Base-by-base conservation (phyloP, 1,140 invertebrate species). In the Lasioglossum albipes region DNA sequence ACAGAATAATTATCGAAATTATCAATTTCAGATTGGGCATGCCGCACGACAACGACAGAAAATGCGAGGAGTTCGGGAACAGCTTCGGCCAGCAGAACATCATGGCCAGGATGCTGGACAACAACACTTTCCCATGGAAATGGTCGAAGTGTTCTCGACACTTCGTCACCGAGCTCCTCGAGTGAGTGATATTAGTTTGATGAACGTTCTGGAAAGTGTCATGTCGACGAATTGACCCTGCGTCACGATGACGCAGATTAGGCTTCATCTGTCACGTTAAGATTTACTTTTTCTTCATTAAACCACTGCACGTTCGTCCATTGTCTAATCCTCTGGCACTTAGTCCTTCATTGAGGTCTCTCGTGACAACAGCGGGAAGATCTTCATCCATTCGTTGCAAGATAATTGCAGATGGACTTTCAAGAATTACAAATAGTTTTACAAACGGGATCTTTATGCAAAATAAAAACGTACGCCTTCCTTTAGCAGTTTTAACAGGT, bases 121-220 rank as follows among this genome's bases (percentile, higher is more conserved):
- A 97, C 83, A 96, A 98, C 83, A 97, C 97, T 22, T 95, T 97
- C 91, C 97, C 97, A 0, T 99, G 97, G 96, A 95, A 96, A 73
- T 99, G 98, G 98, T 98, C 97, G 3, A 95, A 95, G 64, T 99
- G 98, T 92, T 98, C 97, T 42, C 94, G 96, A 75, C 95, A 97
- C 90, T 97, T 95, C 91, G 94, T 98, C 61, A 97, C 96, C 20
- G 97, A 98, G 89, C 98, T 97, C 92, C 94, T 99, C 86, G 97
- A 98, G 97, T 98, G 94, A 96, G 96, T 96, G 62, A 74, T 69
- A 65, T 76, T 84, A 75, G 61, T 52, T 72, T 70, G 65, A 57
- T 41, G 68, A 66, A n/a, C 75, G n/a, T 71, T 84, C 64, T 54
- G 22, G 64, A 83, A 82, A 73, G 62, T 59, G 75, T 65, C 31